Evolutionary conservation across 2,888 invertebrate genomes (phyloP).

Genomic region (Erebia palarica): DNA sequence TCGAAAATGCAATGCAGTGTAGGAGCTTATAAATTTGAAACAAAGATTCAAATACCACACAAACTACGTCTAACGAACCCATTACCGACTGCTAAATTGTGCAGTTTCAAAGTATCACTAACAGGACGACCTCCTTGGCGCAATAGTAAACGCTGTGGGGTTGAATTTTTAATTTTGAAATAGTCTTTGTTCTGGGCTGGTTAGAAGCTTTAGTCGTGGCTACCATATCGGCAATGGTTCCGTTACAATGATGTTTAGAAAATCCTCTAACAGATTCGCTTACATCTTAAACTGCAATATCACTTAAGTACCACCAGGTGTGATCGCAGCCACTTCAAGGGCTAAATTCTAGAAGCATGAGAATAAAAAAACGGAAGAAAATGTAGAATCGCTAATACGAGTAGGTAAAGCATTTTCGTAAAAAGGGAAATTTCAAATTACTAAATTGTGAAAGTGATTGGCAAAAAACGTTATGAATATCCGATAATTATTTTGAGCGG

Average conservation of each 20-base stretch:
- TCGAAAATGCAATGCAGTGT: background rate
- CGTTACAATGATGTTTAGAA: too few species aligned
- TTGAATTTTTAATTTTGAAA: too few species aligned
- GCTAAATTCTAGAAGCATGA: too few species aligned
- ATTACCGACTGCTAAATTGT: background rate
- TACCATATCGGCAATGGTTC: too few species aligned
- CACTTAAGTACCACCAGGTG: too few species aligned
- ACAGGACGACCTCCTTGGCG: background rate
- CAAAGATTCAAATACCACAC: background rate
- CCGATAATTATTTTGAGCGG: slow-evolving; percentile 26
- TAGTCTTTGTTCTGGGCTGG: too few species aligned
- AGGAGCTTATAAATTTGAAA: background rate
- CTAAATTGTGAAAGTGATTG: slow-evolving; percentile 24
- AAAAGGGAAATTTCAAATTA: slow-evolving; percentile 20
- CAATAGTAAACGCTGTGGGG: too few species aligned
- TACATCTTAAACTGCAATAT: too few species aligned
- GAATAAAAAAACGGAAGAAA: too few species aligned
- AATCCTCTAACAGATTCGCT: too few species aligned
- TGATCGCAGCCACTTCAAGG: too few species aligned
- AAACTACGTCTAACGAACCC: background rate
- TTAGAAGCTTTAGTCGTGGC: too few species aligned
- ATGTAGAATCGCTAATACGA: background rate
- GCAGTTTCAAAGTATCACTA: slow-evolving; percentile 1
- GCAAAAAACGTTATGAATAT: slow-evolving; percentile 26
- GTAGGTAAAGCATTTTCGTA: slow-evolving; percentile 6